These are phyloP conservation scores for Spilosoma lubricipeda DNA, from an alignment of 2,888 invertebrate genomes.

Conservation along the genomic window DNA sequence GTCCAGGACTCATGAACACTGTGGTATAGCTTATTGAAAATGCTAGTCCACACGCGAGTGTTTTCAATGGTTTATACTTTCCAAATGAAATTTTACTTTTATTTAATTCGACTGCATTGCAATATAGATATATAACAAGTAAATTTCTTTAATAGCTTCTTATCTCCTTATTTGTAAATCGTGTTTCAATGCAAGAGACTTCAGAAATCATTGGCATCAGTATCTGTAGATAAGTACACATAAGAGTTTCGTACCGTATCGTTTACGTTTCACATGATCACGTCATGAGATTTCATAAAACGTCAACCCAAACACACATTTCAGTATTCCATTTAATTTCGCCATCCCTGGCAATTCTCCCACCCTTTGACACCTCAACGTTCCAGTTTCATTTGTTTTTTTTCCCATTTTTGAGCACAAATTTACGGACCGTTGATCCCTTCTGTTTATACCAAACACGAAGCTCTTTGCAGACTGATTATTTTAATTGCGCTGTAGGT, in stretches of 20 bases:
- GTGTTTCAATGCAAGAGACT: neutral
- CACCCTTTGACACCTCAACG: constrained; percentile 24
- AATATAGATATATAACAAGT: too few relatives aligned
- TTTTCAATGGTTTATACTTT: neutral
- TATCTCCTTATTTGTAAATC: neutral
- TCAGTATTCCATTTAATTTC: constrained; percentile 31
- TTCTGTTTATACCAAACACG: constrained; percentile 4
- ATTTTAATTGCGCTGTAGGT: constrained; percentile 1
- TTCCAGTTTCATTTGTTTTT: constrained; percentile 27
- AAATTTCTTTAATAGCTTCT: too few relatives aligned
- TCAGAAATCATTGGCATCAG: neutral
- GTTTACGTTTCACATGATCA: constrained; percentile 3
- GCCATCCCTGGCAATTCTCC: neutral
- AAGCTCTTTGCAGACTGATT: constrained; percentile 1
- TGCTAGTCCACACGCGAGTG: neutral
- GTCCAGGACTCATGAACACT: neutral
- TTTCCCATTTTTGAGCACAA: constrained; percentile 12
- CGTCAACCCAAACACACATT: constrained; percentile 17
- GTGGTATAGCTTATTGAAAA: neutral
- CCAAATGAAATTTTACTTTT: neutral
- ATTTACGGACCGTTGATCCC: constrained; percentile 5
- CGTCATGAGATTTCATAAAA: constrained; percentile 5
- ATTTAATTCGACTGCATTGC: too few relatives aligned
- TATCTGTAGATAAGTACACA: neutral
- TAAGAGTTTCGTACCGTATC: neutral